Evolutionary conservation across 1,140 invertebrate species (phyloP), one percentile per base, ranked within the genome.

Genomic region (Drosophila leontia): DNA sequence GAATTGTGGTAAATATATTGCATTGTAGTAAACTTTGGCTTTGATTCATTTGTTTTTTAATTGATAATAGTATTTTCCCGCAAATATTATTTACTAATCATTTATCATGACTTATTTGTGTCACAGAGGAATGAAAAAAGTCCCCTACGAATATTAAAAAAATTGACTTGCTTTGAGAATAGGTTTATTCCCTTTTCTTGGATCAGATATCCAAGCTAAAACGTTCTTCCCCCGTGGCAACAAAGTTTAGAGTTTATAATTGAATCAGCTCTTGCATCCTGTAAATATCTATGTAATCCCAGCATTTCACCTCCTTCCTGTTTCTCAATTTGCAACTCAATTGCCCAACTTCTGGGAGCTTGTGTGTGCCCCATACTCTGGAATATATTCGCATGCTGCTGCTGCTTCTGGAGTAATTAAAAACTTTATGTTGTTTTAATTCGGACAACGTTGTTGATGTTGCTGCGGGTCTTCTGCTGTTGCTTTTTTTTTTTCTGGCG

Each of bases 351-450:
- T 62, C 44, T 53, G 42, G 5, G 23, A 55, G 70, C 17, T 56
- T 37, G 32, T 48, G 17, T 65, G 7, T 70, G 19, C 41, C 53
- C 41, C 34, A 35, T 7, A 32, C 39, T 34, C 47, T 17, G 23
- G 8, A 60, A 53, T 75, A 55, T 41, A 58, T 80, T 60, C 55
- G 55, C 50, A 55, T 65, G 65, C 42, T 45, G 53, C 68, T 42
- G 9, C 47, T 58, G 35, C 65, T 55, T 13, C 44, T 78, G 55
- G 45, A 65, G 69, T 80, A 80, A 80, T 80, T 80, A 88, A 86
- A 72, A 88, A 88, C 65, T 76, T 87, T 65, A 82, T 82, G 75
- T 62, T 75, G 67, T 85, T 90, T 87, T 90, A 90, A 90, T 87
- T 74, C 81, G 67, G 74, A 77, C 56, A 65, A 78, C 69, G 68